phyloP scores from a whole-genome alignment of 2,797 vertebrate species.

The Anabas testudineus region DNA sequence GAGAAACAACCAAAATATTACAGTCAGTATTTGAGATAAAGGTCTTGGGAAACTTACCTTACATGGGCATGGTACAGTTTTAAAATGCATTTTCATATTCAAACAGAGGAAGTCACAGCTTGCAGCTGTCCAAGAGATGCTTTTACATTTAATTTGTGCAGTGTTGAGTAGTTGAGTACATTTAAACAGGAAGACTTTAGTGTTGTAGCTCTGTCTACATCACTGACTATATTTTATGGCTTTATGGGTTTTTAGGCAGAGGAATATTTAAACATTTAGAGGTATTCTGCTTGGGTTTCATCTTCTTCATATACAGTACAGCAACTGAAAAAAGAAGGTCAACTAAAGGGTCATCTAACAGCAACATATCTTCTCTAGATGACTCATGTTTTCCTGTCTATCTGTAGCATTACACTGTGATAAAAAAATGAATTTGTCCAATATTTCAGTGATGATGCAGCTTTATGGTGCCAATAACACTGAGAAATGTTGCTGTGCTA shows the following conservation, averaged over 20 bases:
- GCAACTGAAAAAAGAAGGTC: constrained; percentile 8
- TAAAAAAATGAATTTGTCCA: constrained; percentile 28
- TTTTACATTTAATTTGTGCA: constrained; percentile 41
- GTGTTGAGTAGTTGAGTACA: constrained; percentile 24
- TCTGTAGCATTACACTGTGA: constrained; percentile 12
- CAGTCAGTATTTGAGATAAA: constrained; percentile 10
- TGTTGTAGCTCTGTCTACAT: constrained; percentile 49
- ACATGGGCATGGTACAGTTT: too few species aligned
- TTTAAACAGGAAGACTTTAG: constrained; percentile 24
- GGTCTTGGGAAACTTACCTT: too few species aligned
- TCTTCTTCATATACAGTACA: constrained; percentile 9
- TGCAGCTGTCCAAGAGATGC: constrained; percentile 6
- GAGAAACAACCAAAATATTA: constrained; percentile 19
- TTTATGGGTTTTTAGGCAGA: constrained; percentile 42
- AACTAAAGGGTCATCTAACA: constrained; percentile 15
- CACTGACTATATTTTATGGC: constrained; percentile 35
- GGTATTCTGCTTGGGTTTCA: constrained; percentile 10
- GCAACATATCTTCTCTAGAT: constrained; percentile 1
- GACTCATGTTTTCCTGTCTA: constrained; percentile 5
- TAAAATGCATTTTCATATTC: constrained; percentile 4
- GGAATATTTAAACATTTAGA: constrained; percentile 57
- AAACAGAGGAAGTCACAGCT: not conserved
- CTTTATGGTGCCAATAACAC: constrained; percentile 37
- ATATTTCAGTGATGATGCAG: constrained; percentile 13
- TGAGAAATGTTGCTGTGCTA: constrained; percentile 25